These are phyloP conservation scores for Delphinapterus leucas DNA, from an alignment of 2,113 vertebrate genomes.

Conservation along the genomic window DNA sequence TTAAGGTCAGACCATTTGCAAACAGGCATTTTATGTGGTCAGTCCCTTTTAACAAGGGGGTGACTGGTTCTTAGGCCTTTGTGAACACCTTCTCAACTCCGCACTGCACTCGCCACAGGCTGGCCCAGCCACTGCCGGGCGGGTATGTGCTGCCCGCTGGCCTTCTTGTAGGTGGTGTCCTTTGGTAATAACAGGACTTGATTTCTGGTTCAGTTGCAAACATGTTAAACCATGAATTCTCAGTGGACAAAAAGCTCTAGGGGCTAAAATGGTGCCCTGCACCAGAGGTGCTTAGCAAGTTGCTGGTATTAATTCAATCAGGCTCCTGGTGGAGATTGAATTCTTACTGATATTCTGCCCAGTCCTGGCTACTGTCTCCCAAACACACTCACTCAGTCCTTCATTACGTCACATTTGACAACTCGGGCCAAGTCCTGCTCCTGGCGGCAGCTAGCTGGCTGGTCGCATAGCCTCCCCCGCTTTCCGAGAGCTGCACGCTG, in stretches of 20 bases:
- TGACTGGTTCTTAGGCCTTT: not conserved
- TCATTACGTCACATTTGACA: accelerated
- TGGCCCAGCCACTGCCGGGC: accelerated
- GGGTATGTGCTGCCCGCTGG: not conserved
- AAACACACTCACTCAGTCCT: not conserved
- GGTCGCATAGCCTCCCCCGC: accelerated
- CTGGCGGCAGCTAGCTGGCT: not conserved
- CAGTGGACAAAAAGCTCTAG: not conserved
- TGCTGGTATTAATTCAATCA: not conserved
- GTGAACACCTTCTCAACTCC: not conserved
- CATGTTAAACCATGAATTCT: not conserved
- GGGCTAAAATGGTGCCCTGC: not conserved
- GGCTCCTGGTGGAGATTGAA: not conserved
- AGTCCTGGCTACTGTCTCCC: not conserved
- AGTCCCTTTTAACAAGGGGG: not conserved
- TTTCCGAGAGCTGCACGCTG: not conserved
- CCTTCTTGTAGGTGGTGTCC: not conserved
- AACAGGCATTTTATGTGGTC: not conserved
- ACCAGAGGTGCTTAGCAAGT: not conserved
- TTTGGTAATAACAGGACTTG: not conserved
- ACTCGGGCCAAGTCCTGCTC: not conserved
- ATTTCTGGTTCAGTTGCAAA: not conserved
- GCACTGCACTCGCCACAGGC: accelerated
- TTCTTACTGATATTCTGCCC: not conserved
- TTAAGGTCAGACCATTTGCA: not conserved